Evolutionary conservation across 2,797 vertebrate genomes (phyloP).

Genomic region (Chrosomus eos): DNA sequence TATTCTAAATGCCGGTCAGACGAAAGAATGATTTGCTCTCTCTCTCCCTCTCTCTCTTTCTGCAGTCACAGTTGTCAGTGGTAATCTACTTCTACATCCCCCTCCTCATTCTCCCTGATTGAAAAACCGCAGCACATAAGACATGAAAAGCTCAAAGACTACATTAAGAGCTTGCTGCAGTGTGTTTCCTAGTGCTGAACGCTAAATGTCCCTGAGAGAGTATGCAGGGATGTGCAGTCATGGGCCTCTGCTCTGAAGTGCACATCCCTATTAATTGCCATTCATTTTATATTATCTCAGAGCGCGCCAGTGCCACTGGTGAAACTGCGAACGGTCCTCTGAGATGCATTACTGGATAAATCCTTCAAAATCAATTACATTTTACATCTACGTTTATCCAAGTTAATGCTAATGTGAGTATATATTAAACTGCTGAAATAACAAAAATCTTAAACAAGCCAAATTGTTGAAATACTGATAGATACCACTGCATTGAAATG

Average conservation of each 20-base stretch:
- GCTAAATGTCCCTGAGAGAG: conserved; percentile 63
- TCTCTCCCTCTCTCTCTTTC: conserved; percentile 39
- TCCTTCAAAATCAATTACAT: conserved; percentile 40
- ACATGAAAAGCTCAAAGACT: conserved; percentile 65
- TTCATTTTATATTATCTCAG: conserved; percentile 72
- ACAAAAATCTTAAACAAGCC: background rate
- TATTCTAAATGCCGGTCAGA: conserved; percentile 68
- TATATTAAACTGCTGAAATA: conserved; percentile 35
- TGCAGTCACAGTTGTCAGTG: conserved; percentile 71
- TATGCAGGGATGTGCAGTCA: conserved; percentile 60
- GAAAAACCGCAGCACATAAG: conserved; percentile 69
- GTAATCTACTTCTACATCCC: conserved; percentile 76
- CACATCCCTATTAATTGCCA: conserved; percentile 72
- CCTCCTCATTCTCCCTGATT: conserved; percentile 75
- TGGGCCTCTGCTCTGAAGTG: conserved; percentile 67
- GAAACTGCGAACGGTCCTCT: conserved; percentile 45
- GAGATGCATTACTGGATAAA: conserved; percentile 38
- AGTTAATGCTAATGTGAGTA: conserved; percentile 41
- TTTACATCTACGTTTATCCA: conserved; percentile 45
- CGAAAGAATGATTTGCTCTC: conserved; percentile 70
- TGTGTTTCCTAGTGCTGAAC: conserved; percentile 69
- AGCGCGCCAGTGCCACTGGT: conserved; percentile 64
- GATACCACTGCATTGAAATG: background rate
- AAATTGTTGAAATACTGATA: background rate
- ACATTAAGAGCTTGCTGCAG: conserved; percentile 63